Conservation (phyloP, 2,113 vertebrate genomes). For the Tachuris rubrigastra region DNA sequence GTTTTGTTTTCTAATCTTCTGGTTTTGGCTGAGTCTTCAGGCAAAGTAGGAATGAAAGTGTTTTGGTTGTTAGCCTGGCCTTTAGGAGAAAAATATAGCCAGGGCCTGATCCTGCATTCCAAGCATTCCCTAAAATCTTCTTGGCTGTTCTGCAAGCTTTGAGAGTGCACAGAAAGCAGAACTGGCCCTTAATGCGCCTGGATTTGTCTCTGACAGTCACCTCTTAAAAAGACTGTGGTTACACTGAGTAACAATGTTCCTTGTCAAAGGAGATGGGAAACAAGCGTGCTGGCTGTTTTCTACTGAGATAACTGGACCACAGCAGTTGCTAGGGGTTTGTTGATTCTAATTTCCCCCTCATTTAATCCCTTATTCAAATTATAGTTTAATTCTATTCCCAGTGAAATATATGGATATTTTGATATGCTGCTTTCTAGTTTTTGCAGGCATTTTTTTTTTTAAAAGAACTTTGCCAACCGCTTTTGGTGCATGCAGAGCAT, state of each 20-base stretch:
- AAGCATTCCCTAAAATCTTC: slow-evolving; percentile 38
- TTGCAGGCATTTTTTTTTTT: background rate
- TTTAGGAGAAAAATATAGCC: slow-evolving; percentile 30
- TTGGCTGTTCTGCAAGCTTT: slow-evolving; percentile 27
- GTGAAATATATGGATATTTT: background rate
- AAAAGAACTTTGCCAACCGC: too few relatives aligned
- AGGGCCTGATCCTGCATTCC: slow-evolving; percentile 32
- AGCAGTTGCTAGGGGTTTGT: background rate
- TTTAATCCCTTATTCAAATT: background rate
- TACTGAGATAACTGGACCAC: background rate
- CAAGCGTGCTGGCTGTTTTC: background rate
- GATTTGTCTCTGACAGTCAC: background rate
- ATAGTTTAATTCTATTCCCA: background rate
- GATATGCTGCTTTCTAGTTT: background rate
- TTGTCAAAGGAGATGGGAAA: background rate
- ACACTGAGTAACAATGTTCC: background rate
- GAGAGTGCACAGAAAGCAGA: slow-evolving; percentile 29
- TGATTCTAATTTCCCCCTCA: rapidly evolving
- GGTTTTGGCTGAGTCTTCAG: background rate
- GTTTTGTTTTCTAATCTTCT: slow-evolving; percentile 14
- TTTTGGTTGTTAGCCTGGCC: background rate
- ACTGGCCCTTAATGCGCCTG: background rate
- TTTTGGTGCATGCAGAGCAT: rapidly evolving
- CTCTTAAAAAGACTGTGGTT: background rate
- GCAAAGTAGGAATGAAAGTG: background rate